Percentiles rank a stretch among this genome's conserved stretches.
These are phyloP conservation scores for Acheta domesticus DNA, from an alignment of 2,888 invertebrate species.

Conservation along the genomic window DNA sequence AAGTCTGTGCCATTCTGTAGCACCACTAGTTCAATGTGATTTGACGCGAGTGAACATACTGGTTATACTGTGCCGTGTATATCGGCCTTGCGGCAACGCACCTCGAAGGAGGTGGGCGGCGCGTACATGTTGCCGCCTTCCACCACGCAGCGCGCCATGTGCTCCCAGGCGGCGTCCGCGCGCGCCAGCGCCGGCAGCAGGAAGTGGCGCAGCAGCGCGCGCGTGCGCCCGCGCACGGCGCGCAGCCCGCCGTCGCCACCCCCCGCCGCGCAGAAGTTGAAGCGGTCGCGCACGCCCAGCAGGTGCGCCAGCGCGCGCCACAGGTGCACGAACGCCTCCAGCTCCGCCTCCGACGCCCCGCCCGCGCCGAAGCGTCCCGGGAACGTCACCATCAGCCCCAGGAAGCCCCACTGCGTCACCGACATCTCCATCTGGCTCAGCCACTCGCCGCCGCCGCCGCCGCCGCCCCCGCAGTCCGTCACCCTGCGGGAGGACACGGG, in stretches of 20 bases:
- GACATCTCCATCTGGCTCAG: conserved; percentile 48
- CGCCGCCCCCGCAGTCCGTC: conserved; percentile 41
- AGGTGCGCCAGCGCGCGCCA: conserved; percentile 18
- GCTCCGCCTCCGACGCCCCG: conserved; percentile 22
- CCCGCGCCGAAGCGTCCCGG: conserved; percentile 29
- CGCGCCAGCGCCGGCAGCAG: not conserved
- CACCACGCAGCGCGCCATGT: not conserved
- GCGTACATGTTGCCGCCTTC: not conserved
- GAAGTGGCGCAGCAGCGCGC: not conserved
- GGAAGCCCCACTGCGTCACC: conserved; percentile 47
- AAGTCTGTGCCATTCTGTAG: no score
- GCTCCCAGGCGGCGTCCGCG: not conserved
- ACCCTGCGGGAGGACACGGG: no score
- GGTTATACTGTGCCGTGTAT: no score
- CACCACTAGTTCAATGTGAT: no score
- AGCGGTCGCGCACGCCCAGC: conserved; percentile 21
- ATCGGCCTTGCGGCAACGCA: no score
- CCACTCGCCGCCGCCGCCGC: conserved; percentile 41
- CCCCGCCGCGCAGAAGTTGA: conserved; percentile 20
- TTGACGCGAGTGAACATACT: no score
- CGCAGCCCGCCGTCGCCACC: not conserved
- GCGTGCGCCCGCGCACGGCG: not conserved
- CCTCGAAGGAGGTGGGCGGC: not conserved
- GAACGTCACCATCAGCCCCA: conserved; percentile 44
- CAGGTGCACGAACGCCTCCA: conserved; percentile 26